Evolutionary conservation across 2,888 invertebrate genomes (phyloP), one percentile per base, ranked within the genome.

Genomic region (Iselma pallidipennis): DNA sequence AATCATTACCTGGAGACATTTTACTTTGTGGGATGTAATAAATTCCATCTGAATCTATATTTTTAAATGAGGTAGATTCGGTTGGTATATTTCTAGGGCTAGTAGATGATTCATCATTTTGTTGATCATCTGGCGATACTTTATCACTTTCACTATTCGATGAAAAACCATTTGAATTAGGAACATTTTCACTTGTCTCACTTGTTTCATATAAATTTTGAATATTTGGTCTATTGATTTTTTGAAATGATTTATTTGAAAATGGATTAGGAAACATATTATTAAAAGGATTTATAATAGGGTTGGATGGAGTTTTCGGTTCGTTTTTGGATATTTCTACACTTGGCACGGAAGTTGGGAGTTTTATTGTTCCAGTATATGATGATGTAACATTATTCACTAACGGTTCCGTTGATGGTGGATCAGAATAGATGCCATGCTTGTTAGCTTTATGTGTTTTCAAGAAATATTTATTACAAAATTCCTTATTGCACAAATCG

Each of bases 401-500:
- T 65, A 65, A 33, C 62, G 71, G 61, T 57, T 74, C 72, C 23
- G 71, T 71, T 25, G 72, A 74, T 12, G 77, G 74, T 26, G 76
- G 76, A 68, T 82, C 82, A 33, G 78, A 74, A 67, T 94, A 95
- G 70, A 98, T 95, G 26, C 96, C 96, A 81, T 98, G 98, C 78
- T 96, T 97, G 82, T 97, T 97, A 29, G 97, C 96, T 81, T 96
- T 95, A 84, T 98, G 98, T 61, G 98, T 98, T 82, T 98, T 97
- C 25, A 98, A 85, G 82, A 97, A 98, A 83, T 98, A 97, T 80
- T 97, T 97, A 85, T 98, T 97, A 84, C 98, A 98, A 82, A 98
- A 98, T 83, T 98, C 98, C 80, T 97, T 96, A 84, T 97, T 96
- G 86, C 98, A 98, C 62, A 97, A 87, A 79, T 96, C 95, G 82